Conservation (phyloP, 2,888 invertebrate genomes). For the Stenotaenia linearis region DNA sequence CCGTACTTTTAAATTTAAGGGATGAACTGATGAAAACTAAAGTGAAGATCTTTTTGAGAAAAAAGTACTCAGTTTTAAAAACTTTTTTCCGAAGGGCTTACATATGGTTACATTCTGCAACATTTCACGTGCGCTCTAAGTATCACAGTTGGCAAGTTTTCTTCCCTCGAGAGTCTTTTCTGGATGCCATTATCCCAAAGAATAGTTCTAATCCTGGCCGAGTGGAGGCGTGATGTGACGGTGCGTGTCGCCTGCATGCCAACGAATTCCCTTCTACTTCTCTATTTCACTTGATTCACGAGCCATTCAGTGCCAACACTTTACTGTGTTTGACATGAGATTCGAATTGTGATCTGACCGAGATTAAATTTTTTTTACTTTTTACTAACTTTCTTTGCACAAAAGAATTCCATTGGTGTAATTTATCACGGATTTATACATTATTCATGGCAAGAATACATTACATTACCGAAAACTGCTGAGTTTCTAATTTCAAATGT, state of each 20-base stretch:
- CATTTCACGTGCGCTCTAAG: constrained; percentile 15
- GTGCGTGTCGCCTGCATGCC: constrained; percentile 6
- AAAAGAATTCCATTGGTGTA: background rate
- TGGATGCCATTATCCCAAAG: constrained; percentile 6
- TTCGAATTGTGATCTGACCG: constrained; percentile 14
- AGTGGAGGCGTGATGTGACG: constrained; percentile 10
- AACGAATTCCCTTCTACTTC: background rate
- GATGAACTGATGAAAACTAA: background rate
- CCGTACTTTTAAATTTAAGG: too few species aligned
- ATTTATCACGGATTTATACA: too few species aligned
- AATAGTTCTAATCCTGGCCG: background rate
- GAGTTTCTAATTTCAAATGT: too few species aligned
- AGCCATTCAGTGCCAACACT: constrained; percentile 11
- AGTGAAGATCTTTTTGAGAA: background rate
- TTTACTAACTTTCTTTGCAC: background rate
- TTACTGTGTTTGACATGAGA: constrained; percentile 6
- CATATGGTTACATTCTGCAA: background rate
- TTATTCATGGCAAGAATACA: too few species aligned
- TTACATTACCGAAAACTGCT: too few species aligned
- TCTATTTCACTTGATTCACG: constrained; percentile 13
- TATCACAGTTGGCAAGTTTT: background rate
- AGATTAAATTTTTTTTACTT: background rate
- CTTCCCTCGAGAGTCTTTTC: background rate
- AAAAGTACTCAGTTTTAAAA: background rate
- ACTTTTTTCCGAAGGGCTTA: background rate